These are phyloP conservation scores for Caenorhabditis latens DNA, from an alignment of 1,140 invertebrate species.

Conservation along the genomic window DNA sequence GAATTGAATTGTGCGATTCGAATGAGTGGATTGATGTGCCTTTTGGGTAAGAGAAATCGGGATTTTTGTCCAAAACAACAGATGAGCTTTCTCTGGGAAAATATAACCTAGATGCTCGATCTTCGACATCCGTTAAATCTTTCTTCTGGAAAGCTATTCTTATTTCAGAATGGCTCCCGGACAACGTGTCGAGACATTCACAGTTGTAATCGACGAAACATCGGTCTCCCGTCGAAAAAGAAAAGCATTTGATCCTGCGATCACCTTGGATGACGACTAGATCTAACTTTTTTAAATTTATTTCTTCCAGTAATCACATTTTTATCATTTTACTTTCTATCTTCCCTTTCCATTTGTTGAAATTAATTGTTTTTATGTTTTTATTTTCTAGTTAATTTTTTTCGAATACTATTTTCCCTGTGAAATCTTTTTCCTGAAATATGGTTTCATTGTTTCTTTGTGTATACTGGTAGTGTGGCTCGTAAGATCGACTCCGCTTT, in stretches of 20 bases:
- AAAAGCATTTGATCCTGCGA: constrained; percentile 29
- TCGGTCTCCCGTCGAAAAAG: neutral
- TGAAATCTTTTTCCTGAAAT: neutral
- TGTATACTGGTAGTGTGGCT: neutral
- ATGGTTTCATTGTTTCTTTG: neutral
- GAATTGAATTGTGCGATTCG: constrained; percentile 9
- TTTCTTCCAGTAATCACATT: neutral
- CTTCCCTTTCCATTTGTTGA: neutral
- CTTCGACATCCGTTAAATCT: neutral
- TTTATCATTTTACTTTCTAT: neutral
- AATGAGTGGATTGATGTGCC: constrained; percentile 1
- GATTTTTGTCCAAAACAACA: neutral
- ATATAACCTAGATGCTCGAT: neutral
- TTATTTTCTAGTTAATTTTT: neutral
- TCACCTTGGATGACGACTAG: neutral
- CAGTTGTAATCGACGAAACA: constrained; percentile 3
- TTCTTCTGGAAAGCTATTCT: neutral
- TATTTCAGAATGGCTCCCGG: constrained; percentile 40
- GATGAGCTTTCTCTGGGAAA: neutral
- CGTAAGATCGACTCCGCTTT: neutral
- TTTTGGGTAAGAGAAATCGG: neutral
- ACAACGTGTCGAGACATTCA: constrained; percentile 43
- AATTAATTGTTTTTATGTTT: neutral
- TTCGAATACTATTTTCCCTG: neutral
- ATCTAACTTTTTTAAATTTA: neutral